A percentile compares a stretch with the other conserved stretches of the same genome.
These are phyloP conservation scores for Dendrocincla fuliginosa DNA, from an alignment of 2,797 vertebrate genomes.

Conservation along the genomic window DNA sequence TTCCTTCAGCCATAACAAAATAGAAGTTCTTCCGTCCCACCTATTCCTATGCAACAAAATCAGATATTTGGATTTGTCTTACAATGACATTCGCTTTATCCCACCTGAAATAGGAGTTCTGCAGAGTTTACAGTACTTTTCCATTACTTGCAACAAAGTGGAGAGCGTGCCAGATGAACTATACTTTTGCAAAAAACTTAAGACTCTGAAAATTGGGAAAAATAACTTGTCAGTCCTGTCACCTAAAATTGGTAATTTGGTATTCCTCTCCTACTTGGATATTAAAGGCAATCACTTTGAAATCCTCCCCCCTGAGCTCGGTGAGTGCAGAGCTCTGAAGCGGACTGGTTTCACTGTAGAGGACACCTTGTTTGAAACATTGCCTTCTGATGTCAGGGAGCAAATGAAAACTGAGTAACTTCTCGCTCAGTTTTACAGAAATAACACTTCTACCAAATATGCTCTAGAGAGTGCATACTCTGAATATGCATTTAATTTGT, in stretches of 20 bases:
- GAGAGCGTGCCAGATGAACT: slow-evolving; percentile 97
- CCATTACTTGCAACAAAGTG: slow-evolving; percentile 94
- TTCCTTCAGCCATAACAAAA: slow-evolving; percentile 96
- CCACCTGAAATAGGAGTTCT: slow-evolving; percentile 97
- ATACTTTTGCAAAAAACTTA: slow-evolving; percentile 99
- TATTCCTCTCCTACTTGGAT: slow-evolving; percentile 88
- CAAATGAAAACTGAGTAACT: slow-evolving; percentile 92
- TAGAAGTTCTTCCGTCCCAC: slow-evolving; percentile 95
- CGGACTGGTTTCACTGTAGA: slow-evolving; percentile 88
- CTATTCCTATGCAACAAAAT: slow-evolving; percentile 98
- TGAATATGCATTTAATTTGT: slow-evolving; percentile 70
- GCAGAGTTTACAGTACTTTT: slow-evolving; percentile 97
- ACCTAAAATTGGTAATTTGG: slow-evolving; percentile 93
- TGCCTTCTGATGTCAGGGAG: slow-evolving; percentile 95
- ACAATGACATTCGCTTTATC: slow-evolving; percentile 97
- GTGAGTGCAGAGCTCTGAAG: slow-evolving; percentile 89
- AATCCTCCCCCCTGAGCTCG: slow-evolving; percentile 89
- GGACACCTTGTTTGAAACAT: slow-evolving; percentile 92
- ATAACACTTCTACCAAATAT: slow-evolving; percentile 79
- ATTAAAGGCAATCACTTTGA: slow-evolving; percentile 98
- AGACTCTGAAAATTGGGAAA: slow-evolving; percentile 94
- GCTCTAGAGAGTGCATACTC: slow-evolving; percentile 69
- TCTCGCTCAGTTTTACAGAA: slow-evolving; percentile 68
- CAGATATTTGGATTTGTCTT: slow-evolving; percentile 92
- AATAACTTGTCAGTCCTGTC: slow-evolving; percentile 93